phyloP scores from a whole-genome alignment of 64 coral and sea anemone genomes.

The Astreopora myriophthalma region DNA sequence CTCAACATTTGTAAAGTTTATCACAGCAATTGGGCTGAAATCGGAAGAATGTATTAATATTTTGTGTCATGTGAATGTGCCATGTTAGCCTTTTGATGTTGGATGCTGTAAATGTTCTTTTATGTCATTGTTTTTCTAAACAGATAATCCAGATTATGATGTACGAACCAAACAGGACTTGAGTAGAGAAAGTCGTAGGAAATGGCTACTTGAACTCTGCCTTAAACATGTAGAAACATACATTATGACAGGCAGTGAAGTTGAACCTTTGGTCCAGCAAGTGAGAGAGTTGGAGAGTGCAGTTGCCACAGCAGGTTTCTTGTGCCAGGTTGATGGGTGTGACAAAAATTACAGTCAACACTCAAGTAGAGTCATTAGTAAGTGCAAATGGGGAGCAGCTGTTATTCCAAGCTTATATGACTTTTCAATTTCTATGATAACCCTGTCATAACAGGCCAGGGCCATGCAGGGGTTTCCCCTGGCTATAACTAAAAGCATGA shows the following conservation, averaged over 20 bases:
- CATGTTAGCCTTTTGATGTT: not conserved
- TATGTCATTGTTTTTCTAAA: not conserved
- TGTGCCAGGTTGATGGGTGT: constrained; percentile 20
- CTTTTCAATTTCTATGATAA: constrained; percentile 21
- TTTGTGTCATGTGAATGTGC: not conserved
- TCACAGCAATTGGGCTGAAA: not conserved
- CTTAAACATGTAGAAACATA: constrained; percentile 9
- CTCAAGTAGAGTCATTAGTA: constrained; percentile 42
- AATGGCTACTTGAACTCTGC: constrained; percentile 35
- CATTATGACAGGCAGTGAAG: not conserved
- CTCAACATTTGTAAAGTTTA: not conserved
- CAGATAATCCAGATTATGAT: not conserved
- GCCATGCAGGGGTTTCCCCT: not conserved
- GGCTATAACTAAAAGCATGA: not conserved
- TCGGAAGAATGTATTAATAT: not conserved
- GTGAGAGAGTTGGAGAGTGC: not conserved
- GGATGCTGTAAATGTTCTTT: not conserved
- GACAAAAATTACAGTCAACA: constrained; percentile 27
- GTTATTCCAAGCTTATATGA: constrained; percentile 38
- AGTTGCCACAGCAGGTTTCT: constrained; percentile 2
- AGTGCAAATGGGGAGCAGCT: not conserved
- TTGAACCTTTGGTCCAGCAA: constrained; percentile 39
- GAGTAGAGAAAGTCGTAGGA: constrained; percentile 11
- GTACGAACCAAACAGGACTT: not conserved
- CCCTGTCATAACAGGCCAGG: not conserved